A percentile compares a stretch with the other conserved stretches of the same genome.
Conservation (phyloP, 92 coral and sea anemone species). For the Epizoanthus stellaris region DNA sequence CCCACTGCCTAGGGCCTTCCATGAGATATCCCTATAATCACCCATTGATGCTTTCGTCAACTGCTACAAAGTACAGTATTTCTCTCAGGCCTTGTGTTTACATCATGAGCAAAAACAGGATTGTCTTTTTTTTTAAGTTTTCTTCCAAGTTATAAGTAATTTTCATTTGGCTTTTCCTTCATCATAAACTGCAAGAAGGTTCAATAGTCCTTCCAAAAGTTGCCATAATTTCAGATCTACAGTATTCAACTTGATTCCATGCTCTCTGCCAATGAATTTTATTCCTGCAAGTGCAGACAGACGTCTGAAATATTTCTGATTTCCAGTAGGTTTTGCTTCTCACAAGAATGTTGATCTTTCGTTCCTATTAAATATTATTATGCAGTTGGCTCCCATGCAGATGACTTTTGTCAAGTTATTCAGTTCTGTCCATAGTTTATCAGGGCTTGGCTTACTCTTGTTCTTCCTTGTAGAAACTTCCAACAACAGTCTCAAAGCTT, state of each 20-base stretch:
- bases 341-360: too few relatives aligned
- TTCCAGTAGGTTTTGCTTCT: too few relatives aligned
- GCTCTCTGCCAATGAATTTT: neutral
- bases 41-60: slow-evolving; percentile 24
- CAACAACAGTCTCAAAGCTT: too few relatives aligned
- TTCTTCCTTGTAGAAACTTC: too few relatives aligned
- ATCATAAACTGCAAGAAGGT: neutral
- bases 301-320: neutral
- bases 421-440: too few relatives aligned
- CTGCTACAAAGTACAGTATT: neutral
- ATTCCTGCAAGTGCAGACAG: neutral
- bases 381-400: too few relatives aligned
- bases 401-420: too few relatives aligned
- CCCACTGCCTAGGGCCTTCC: slow-evolving; percentile 50
- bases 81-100: too few relatives aligned
- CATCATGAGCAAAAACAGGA: neutral
- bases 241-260: neutral
- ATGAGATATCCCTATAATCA: slow-evolving; percentile 62
- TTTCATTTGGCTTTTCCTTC: neutral
- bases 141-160: neutral
- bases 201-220: neutral
- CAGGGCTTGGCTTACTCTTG: too few relatives aligned
- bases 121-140: neutral
- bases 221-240: neutral
- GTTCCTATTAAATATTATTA: too few relatives aligned